These are phyloP conservation scores for Blomia tropicalis DNA, from an alignment of 2,888 invertebrate species.

Conservation along the genomic window DNA sequence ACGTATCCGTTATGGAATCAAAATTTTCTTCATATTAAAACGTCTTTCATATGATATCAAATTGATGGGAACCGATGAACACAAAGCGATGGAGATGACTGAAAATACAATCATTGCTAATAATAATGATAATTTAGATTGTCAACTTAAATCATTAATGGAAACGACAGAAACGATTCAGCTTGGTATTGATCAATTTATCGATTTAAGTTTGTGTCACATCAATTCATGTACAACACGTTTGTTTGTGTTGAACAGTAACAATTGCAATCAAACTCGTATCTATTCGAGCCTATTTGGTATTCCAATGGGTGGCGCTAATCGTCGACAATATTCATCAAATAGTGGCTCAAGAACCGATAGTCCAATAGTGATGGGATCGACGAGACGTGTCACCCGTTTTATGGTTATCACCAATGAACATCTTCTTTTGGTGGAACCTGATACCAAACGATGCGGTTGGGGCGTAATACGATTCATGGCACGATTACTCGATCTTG, in stretches of 20 bases:
- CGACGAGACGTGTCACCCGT: constrained; percentile 48
- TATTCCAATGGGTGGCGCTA: neutral
- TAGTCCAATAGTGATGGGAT: neutral
- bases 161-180: constrained; percentile 66
- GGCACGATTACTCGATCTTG: constrained; percentile 79
- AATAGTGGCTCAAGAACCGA: neutral
- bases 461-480: constrained; percentile 97
- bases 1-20: constrained; percentile 50
- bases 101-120: neutral
- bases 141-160: too few species aligned
- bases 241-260: constrained; percentile 53
- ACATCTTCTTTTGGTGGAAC: constrained; percentile 91
- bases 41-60: constrained; percentile 56
- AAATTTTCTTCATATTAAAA: constrained; percentile 74
- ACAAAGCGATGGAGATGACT: too few species aligned
- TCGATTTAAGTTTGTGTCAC: constrained; percentile 70
- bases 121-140: neutral
- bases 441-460: constrained; percentile 78
- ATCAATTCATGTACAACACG: constrained; percentile 79
- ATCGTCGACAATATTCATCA: neutral
- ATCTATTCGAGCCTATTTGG: too few species aligned
- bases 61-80: too few species aligned
- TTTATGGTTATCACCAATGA: constrained; percentile 88
- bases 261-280: neutral
- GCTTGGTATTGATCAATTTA: constrained; percentile 78